Conservation (phyloP, 2,113 vertebrate species). For the Mustela lutreola region DNA sequence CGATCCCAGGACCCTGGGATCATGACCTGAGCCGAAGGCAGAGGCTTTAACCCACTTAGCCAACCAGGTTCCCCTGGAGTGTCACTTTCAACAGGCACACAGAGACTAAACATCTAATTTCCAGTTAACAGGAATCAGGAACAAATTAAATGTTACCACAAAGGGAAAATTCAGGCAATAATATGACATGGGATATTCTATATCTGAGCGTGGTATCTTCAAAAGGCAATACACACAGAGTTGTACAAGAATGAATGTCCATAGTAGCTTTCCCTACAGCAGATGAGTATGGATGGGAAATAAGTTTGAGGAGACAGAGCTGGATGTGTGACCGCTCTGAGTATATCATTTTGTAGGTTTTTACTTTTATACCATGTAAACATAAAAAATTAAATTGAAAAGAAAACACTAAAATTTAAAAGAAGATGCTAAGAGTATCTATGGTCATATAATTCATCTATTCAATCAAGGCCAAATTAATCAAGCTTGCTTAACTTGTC, state of each 20-base stretch:
- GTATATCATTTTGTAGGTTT: slow-evolving; percentile 21
- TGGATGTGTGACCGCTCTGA: neutral
- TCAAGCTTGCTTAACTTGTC: neutral
- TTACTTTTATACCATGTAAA: neutral
- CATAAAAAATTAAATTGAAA: slow-evolving; percentile 30
- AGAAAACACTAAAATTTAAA: neutral
- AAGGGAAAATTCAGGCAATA: neutral
- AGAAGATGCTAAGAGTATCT: neutral
- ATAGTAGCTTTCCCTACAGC: neutral
- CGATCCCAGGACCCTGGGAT: too few relatives aligned
- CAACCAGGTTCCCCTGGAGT: neutral
- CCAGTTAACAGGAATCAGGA: neutral
- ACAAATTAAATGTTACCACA: slow-evolving; percentile 40
- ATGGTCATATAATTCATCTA: neutral
- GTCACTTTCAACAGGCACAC: neutral
- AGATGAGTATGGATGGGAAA: neutral
- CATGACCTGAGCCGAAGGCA: too few relatives aligned
- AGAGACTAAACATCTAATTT: slow-evolving; percentile 10
- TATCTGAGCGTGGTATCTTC: neutral
- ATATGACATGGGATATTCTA: neutral
- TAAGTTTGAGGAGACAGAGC: neutral
- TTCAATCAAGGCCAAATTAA: slow-evolving; percentile 43
- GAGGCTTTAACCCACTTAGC: too few relatives aligned
- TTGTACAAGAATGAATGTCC: slow-evolving; percentile 25
- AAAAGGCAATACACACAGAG: neutral